These are phyloP conservation scores for Ormyrus thymus DNA, from an alignment of 2,888 invertebrate genomes.

Conservation along the genomic window DNA sequence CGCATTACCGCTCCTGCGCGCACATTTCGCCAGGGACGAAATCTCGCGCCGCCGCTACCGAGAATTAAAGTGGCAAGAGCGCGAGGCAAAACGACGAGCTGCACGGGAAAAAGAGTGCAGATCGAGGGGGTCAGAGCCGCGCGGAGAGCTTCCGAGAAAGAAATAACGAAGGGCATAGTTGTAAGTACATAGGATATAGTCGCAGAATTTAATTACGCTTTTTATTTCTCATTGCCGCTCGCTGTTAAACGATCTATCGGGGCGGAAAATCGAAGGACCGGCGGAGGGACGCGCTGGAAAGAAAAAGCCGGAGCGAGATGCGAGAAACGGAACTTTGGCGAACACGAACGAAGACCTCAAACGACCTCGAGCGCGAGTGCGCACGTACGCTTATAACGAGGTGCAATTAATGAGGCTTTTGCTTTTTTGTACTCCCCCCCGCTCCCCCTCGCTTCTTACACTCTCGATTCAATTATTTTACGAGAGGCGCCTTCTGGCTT, in stretches of 20 bases:
- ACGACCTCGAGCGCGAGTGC: conserved; percentile 27
- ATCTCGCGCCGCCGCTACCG: too few species aligned
- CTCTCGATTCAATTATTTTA: conserved; percentile 50
- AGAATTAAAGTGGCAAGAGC: too few species aligned
- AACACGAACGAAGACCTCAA: conserved; percentile 9
- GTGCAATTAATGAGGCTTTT: conserved; percentile 47
- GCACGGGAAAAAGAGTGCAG: neutral
- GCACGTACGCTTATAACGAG: conserved; percentile 48
- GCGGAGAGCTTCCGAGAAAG: conserved; percentile 34
- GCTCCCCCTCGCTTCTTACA: conserved; percentile 7
- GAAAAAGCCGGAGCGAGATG: neutral
- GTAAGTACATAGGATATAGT: conserved; percentile 14
- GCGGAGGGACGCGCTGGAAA: neutral
- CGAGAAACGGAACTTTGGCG: conserved; percentile 41
- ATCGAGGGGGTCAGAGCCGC: neutral
- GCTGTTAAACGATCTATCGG: conserved; percentile 16
- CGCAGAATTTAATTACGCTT: conserved; percentile 40
- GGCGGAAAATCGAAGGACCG: conserved; percentile 20
- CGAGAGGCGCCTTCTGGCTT: conserved; percentile 16
- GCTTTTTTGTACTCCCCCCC: conserved; percentile 2
- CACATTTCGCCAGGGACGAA: too few species aligned
- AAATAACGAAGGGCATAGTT: conserved; percentile 28
- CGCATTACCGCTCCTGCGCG: neutral
- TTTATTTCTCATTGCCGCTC: conserved; percentile 17
- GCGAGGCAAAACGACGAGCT: neutral